Evolutionary conservation across 2,113 vertebrate genomes (phyloP).

Genomic region (Cichladusa arquata): DNA sequence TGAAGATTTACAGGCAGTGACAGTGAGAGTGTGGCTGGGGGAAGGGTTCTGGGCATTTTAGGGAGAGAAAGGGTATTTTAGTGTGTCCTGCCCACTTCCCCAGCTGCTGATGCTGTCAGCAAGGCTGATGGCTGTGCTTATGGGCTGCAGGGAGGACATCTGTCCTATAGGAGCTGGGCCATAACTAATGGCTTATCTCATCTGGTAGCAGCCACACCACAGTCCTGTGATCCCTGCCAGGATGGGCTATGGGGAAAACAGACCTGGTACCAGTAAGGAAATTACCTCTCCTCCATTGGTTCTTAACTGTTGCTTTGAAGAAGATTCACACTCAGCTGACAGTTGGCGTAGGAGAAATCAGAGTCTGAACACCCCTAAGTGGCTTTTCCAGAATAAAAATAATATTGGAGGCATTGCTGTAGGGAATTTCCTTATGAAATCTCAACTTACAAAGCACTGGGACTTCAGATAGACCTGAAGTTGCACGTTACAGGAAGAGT

Average conservation of each 20-base stretch:
- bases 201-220: not conserved
- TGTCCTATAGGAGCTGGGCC: not conserved
- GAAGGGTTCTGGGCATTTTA: not conserved
- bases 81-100: not conserved
- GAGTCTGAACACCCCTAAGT: not conserved
- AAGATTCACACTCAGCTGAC: not conserved
- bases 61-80: not conserved
- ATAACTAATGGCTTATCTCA: not conserved
- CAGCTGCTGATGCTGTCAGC: not conserved
- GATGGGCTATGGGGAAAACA: not conserved
- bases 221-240: not conserved
- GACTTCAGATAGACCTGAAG: not conserved
- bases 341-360: not conserved
- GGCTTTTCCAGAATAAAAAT: not conserved
- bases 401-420: not conserved
- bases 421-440: not conserved
- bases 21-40: not conserved
- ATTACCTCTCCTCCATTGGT: accelerated
- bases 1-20: not conserved
- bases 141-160: not conserved
- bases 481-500: not conserved
- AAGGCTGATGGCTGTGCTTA: not conserved
- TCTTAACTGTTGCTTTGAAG: not conserved
- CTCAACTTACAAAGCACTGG: accelerated
- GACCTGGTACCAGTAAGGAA: not conserved